A percentile compares a stretch with the other conserved stretches of the same genome.
These are phyloP conservation scores for Tetraneura akinire DNA, from an alignment of 1,140 invertebrate species.

Conservation along the genomic window DNA sequence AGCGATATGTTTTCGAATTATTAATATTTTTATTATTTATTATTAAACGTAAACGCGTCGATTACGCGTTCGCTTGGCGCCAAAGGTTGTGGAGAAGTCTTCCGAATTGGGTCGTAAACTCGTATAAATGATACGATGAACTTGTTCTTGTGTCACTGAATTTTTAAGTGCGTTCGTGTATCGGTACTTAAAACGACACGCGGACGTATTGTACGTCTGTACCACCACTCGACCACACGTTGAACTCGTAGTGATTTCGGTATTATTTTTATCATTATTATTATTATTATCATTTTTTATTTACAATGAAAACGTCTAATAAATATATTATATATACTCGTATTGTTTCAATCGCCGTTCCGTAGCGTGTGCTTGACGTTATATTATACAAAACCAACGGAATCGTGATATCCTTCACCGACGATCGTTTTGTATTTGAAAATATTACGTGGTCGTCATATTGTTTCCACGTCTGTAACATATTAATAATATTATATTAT, in stretches of 20 bases:
- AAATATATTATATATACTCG: constrained; percentile 7
- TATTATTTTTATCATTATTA: neutral
- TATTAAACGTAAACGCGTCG: neutral
- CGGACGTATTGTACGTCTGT: neutral
- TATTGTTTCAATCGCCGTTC: neutral
- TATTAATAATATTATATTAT: too few relatives aligned
- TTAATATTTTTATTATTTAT: neutral
- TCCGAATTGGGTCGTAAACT: constrained; percentile 1
- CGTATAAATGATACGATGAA: constrained; percentile 9
- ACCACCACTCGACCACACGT: neutral
- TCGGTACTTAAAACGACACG: constrained; percentile 23
- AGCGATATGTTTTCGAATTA: neutral
- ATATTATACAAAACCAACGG: constrained; percentile 11
- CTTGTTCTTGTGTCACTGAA: neutral
- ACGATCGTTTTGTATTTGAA: neutral
- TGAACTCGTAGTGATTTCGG: neutral
- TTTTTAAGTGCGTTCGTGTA: constrained; percentile 14
- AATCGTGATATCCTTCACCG: constrained; percentile 33
- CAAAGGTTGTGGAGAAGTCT: neutral
- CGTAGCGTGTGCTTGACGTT: neutral
- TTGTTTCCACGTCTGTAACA: too few relatives aligned
- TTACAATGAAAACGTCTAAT: constrained; percentile 9
- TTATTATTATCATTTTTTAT: constrained; percentile 10
- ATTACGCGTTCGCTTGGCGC: neutral
- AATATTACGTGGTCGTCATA: neutral